Evolutionary conservation across 2,888 invertebrate species (phyloP).

Genomic region (Philaethria dido): DNA sequence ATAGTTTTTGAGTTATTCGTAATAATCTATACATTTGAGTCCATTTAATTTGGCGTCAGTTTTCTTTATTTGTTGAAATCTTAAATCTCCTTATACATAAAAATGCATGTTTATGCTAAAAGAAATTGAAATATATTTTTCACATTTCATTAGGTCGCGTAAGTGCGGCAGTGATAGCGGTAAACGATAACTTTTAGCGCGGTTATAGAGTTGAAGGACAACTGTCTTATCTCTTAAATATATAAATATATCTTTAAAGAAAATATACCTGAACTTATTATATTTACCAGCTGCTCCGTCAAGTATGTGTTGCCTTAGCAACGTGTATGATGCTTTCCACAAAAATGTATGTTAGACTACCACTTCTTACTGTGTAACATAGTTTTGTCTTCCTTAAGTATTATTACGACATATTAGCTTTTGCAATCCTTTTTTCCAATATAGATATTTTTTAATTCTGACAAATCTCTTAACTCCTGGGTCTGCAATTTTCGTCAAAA

Average conservation of each 20-base stretch:
- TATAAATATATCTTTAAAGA: neutral
- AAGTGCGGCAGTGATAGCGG: conserved; percentile 21
- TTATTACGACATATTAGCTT: too few species aligned
- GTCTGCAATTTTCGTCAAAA: too few species aligned
- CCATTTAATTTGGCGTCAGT: too few species aligned
- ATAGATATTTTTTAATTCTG: too few species aligned
- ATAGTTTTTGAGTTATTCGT: too few species aligned
- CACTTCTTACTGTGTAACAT: too few species aligned
- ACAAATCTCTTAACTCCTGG: too few species aligned
- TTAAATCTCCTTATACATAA: neutral
- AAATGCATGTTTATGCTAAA: conserved; percentile 8
- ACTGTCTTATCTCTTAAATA: neutral
- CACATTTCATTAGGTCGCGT: conserved; percentile 16
- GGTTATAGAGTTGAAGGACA: conserved; percentile 24
- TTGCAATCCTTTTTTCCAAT: too few species aligned
- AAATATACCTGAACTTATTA: neutral
- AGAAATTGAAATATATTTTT: conserved; percentile 3
- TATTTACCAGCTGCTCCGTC: neutral
- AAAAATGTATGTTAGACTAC: neutral
- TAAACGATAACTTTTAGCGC: conserved; percentile 15
- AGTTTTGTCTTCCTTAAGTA: too few species aligned
- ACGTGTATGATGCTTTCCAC: neutral
- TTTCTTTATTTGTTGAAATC: too few species aligned
- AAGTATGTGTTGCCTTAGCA: neutral
- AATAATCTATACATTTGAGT: too few species aligned